Evolutionary conservation across 2,113 vertebrate species (phyloP).

Genomic region (Anser cygnoides): DNA sequence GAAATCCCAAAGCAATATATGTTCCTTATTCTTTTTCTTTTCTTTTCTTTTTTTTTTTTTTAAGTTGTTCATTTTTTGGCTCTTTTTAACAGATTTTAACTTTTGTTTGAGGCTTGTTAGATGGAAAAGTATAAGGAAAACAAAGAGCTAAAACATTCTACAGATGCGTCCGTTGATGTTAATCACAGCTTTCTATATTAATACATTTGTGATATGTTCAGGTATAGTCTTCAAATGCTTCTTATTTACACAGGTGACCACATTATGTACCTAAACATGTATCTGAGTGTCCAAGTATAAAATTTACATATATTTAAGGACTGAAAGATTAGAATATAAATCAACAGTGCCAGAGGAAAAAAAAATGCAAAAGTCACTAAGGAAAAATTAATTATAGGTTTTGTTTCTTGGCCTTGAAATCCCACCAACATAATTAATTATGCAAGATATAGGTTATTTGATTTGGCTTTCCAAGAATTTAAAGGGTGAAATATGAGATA

Average conservation of each 20-base stretch:
- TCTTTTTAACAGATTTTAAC: background rate
- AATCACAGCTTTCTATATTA: background rate
- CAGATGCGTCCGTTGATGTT: background rate
- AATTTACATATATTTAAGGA: background rate
- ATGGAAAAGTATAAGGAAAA: background rate
- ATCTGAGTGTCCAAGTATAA: background rate
- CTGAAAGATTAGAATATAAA: background rate
- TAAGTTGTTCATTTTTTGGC: fast-evolving
- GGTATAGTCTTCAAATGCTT: background rate
- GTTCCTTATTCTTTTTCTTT: background rate
- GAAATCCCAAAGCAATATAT: background rate
- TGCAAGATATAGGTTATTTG: background rate
- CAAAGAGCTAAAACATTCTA: background rate
- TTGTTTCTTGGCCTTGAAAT: background rate
- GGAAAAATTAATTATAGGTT: background rate
- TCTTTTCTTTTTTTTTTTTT: background rate
- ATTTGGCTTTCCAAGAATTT: background rate
- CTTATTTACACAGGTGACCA: background rate
- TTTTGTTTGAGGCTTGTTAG: background rate
- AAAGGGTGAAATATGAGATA: background rate
- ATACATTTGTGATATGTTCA: background rate
- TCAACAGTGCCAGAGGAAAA: background rate
- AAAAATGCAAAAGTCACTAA: background rate
- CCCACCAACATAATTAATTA: background rate
- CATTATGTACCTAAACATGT: background rate